Conservation (phyloP, 1,140 invertebrate species). For the Hermetia illucens region DNA sequence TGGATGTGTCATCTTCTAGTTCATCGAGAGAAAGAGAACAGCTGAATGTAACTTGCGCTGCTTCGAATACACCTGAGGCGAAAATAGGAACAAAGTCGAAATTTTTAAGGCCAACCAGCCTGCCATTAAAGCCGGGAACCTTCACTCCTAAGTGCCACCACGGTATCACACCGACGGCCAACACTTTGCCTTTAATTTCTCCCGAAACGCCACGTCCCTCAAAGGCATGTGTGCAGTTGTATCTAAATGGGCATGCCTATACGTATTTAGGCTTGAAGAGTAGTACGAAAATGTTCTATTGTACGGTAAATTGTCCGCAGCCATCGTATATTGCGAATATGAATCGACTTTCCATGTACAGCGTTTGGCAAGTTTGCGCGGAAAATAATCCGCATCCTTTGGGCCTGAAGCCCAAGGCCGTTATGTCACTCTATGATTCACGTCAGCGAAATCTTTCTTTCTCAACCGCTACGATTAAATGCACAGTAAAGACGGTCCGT, state of each 20-base stretch:
- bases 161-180: slow-evolving; percentile 58
- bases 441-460: slow-evolving; percentile 45
- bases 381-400: slow-evolving; percentile 54
- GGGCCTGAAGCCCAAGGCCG: slow-evolving; percentile 50
- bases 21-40: too few species aligned
- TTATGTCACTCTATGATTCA: slow-evolving; percentile 58
- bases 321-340: slow-evolving; percentile 89
- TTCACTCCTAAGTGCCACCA: slow-evolving; percentile 63
- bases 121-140: slow-evolving; percentile 67
- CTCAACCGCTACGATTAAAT: slow-evolving; percentile 15
- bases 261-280: slow-evolving; percentile 83
- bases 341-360: slow-evolving; percentile 92
- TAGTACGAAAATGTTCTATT: slow-evolving; percentile 81
- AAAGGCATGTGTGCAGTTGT: slow-evolving; percentile 76
- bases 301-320: slow-evolving; percentile 82
- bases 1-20: slow-evolving; percentile 15
- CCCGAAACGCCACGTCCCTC: slow-evolving; percentile 80
- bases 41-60: too few species aligned
- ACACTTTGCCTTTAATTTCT: slow-evolving; percentile 63
- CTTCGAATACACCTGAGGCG: not conserved
- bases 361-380: slow-evolving; percentile 80
- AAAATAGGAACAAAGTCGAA: slow-evolving; percentile 40
- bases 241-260: slow-evolving; percentile 82
- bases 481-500: slow-evolving; percentile 14
- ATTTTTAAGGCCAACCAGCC: slow-evolving; percentile 61